phyloP scores from a whole-genome alignment of 1,140 invertebrate species.

The Sitophilus oryzae region DNA sequence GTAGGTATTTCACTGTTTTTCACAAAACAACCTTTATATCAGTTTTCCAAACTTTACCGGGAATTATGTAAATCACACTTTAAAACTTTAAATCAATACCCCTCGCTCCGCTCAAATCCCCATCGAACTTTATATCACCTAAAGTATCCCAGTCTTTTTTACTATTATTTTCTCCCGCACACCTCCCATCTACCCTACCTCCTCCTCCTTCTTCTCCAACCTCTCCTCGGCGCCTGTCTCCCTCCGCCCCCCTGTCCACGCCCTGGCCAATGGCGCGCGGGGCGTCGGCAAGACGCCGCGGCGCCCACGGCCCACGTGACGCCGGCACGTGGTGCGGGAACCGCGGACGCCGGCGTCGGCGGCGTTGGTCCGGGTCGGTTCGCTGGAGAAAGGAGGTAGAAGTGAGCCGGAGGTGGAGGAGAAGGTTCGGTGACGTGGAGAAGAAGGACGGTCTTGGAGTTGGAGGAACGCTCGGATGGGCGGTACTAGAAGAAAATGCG shows the following conservation, averaged over 20 bases:
- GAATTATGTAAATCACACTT: conserved; percentile 22
- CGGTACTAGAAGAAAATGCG: too few relatives aligned
- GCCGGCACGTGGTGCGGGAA: conserved; percentile 29
- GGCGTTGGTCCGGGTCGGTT: not conserved
- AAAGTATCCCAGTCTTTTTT: conserved; percentile 21
- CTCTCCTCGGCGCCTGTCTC: conserved; percentile 4
- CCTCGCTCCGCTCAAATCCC: not conserved
- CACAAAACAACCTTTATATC: too few relatives aligned
- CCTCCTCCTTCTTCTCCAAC: not conserved
- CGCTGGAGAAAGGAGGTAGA: not conserved
- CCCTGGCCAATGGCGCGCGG: conserved; percentile 32
- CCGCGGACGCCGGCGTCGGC: conserved; percentile 11
- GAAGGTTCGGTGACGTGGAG: not conserved
- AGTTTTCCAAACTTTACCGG: conserved; percentile 20
- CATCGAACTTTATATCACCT: conserved; percentile 22
- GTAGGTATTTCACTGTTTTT: too few relatives aligned
- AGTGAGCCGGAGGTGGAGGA: not conserved
- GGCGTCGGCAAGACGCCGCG: conserved; percentile 35
- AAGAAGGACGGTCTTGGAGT: too few relatives aligned
- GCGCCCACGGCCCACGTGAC: conserved; percentile 39
- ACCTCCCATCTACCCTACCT: too few relatives aligned
- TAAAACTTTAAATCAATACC: conserved; percentile 20
- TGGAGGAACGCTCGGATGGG: too few relatives aligned
- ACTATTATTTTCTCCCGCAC: conserved; percentile 10
- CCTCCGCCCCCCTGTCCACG: conserved; percentile 31